Conservation (phyloP, 1,140 invertebrate genomes). For the Brachionus sp. region DNA sequence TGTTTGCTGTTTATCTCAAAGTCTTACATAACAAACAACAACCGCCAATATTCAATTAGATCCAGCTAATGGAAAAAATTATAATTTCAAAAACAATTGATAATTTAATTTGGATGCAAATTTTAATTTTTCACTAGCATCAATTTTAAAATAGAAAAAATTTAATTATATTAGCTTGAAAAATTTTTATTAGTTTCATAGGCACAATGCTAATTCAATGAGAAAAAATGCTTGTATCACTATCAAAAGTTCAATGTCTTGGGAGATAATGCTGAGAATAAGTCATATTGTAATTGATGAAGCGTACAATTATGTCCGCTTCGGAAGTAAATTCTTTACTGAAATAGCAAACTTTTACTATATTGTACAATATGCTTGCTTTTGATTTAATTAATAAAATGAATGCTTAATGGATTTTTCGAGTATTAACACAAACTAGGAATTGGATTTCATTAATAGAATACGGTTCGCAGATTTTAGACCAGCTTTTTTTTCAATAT, state of each 20-base stretch:
- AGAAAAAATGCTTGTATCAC: neutral
- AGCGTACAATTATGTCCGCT: neutral
- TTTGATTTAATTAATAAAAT: constrained; percentile 33
- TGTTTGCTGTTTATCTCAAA: neutral
- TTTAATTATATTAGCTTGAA: neutral
- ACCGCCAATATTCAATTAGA: neutral
- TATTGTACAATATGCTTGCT: neutral
- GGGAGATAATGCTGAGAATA: neutral
- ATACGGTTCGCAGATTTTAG: constrained; percentile 27
- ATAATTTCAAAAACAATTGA: neutral
- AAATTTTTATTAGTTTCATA: neutral
- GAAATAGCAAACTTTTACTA: neutral
- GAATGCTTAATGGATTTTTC: constrained; percentile 19
- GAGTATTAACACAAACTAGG: neutral
- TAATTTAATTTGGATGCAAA: neutral
- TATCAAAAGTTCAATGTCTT: neutral
- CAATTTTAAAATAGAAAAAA: neutral
- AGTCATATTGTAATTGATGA: constrained; percentile 11
- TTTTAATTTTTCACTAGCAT: neutral
- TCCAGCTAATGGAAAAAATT: neutral
- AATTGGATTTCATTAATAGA: constrained; percentile 4
- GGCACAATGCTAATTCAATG: neutral
- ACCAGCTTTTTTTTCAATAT: neutral
- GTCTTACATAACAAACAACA: neutral
- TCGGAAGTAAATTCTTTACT: neutral